Base-by-base conservation (phyloP, 2,113 vertebrate genomes). In the Pollimyrus isidori region DNA sequence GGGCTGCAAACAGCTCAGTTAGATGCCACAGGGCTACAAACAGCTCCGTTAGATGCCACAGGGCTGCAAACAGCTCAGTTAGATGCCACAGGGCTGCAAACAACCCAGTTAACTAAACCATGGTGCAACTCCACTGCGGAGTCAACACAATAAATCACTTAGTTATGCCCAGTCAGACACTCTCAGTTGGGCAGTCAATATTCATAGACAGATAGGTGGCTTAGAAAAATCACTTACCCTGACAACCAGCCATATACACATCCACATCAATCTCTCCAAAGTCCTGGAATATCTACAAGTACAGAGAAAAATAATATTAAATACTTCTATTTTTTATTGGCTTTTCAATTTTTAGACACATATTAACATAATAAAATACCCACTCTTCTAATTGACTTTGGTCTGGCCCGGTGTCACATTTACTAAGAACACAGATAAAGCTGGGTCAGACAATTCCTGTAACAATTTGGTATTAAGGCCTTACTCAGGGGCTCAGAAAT, bases 191-290 rank as follows among this genome's bases (percentile, higher is more conserved):
- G 5, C 7, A 0, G 49, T 4, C 39, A 69, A n/a, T n/a, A 88
- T 48, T 26, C 13, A 49, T 21, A 26, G 13, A 35, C 23, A 89
- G 53, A 48, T 42, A 84, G 46, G 42, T 49, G 35, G 19, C 1
- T 26, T 23, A 19, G 39, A 23, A 39, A 13, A 58, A 10, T 69
- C 26, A 87, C 30, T 95, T 92, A 97, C 96, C 94, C 92, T 96
- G 95, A 90, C 95, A 96, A 73, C 93, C 93, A n/a, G 94, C 89
- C 3, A 96, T 90, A 92, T 96, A 96, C 52, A 96, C 93, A 0
- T 97, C 94, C 90, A 98, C 91, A 92, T 97, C 97, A 90, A 98
- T 94, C 89, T 97, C 96, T 50, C 11, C 94, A 94, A 97, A 97
- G 93, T 99, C 97, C 15, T 88, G 95, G 93, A 97, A 97, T 93